Conservation (phyloP, 2,888 invertebrate species). For the Coronaproctus castanopsis region DNA sequence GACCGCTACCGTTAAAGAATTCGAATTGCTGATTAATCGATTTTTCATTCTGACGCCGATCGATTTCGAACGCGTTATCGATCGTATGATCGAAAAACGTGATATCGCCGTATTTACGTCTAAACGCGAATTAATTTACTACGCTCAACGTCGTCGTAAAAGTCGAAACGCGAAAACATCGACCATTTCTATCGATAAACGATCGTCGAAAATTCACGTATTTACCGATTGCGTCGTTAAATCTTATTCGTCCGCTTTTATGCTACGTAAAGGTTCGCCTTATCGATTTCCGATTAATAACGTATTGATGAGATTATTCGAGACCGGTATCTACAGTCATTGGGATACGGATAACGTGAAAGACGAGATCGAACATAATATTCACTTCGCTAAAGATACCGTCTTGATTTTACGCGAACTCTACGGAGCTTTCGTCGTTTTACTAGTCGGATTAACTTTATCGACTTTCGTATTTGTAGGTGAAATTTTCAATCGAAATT, state of each 20-base stretch:
- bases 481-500: slow-evolving; percentile 12
- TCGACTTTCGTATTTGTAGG: slow-evolving; percentile 9
- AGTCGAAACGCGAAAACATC: slow-evolving; percentile 9
- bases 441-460: slow-evolving; percentile 11
- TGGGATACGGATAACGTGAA: slow-evolving; percentile 14
- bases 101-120: slow-evolving; percentile 16
- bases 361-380: slow-evolving; percentile 12
- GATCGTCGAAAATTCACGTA: slow-evolving; percentile 11
- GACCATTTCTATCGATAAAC: neutral
- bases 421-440: slow-evolving; percentile 14
- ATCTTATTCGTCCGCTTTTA: slow-evolving; percentile 16
- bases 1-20: slow-evolving; percentile 13
- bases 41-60: slow-evolving; percentile 16
- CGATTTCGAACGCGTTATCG: slow-evolving; percentile 11
- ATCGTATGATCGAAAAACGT: slow-evolving; percentile 11
- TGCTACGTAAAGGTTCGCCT: slow-evolving; percentile 16
- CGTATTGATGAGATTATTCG: slow-evolving; percentile 15
- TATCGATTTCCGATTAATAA: slow-evolving; percentile 15
- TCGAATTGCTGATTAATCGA: slow-evolving; percentile 11
- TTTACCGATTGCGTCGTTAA: slow-evolving; percentile 14
- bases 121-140: slow-evolving; percentile 15
- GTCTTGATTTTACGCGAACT: slow-evolving; percentile 12
- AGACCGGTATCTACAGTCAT: slow-evolving; percentile 15
- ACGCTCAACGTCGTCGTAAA: slow-evolving; percentile 11
- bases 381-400: slow-evolving; percentile 13